A percentile compares a stretch with the other conserved stretches of the same genome.
These are phyloP conservation scores for Nowickia ferox DNA, from an alignment of 2,888 invertebrate genomes.

Conservation along the genomic window DNA sequence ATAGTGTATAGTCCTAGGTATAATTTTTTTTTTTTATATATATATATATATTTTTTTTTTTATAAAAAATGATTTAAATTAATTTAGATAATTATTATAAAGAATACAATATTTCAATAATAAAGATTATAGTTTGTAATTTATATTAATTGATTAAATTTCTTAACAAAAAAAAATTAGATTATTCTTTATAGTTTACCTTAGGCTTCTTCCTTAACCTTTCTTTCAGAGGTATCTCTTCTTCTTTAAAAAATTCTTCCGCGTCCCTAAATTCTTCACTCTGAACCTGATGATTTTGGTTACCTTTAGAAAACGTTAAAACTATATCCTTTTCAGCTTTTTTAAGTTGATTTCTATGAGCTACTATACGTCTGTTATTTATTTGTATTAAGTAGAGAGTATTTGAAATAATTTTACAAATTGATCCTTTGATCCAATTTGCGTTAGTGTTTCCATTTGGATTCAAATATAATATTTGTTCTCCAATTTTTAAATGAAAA, in stretches of 20 bases:
- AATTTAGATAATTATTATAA: too few species aligned
- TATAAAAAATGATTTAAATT: too few species aligned
- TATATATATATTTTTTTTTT: too few species aligned
- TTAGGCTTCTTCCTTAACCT: not conserved
- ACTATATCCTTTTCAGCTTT: not conserved
- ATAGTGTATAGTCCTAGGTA: too few species aligned
- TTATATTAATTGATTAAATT: not conserved
- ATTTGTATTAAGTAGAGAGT: conserved; percentile 30
- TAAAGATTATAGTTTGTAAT: not conserved
- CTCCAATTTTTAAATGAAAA: conserved; percentile 22
- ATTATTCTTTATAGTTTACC: not conserved
- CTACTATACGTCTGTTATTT: conserved; percentile 7
- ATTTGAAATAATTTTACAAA: not conserved
- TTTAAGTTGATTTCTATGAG: conserved; percentile 28
- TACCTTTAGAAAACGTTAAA: not conserved
- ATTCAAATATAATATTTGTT: conserved; percentile 34
- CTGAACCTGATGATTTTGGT: not conserved
- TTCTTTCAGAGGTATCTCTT: not conserved
- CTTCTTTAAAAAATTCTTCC: not conserved
- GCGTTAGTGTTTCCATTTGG: conserved; percentile 11
- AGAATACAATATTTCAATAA: not conserved
- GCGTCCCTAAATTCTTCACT: not conserved
- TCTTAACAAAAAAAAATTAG: not conserved
- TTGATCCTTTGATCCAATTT: conserved; percentile 25
- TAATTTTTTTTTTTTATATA: too few species aligned